Evolutionary conservation across 2,888 invertebrate species (phyloP).

Genomic region (Tetramorium bicarinatum): DNA sequence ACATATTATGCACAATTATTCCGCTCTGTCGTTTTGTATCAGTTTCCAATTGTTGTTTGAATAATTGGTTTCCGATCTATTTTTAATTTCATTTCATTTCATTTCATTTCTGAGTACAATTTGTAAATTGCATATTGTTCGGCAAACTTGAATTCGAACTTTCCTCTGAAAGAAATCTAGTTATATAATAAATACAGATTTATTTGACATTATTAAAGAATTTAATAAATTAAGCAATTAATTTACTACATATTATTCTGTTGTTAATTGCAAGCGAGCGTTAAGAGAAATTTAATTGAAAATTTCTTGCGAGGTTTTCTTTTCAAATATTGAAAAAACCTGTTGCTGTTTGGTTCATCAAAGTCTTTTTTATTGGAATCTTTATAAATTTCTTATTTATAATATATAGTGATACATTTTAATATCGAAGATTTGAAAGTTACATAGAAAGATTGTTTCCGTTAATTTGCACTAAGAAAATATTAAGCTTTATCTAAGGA

Average conservation of each 20-base stretch:
- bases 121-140: neutral
- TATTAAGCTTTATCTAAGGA: neutral
- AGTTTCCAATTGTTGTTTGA: neutral
- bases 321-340: neutral
- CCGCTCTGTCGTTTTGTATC: neutral
- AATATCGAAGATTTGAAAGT: neutral
- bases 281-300: neutral
- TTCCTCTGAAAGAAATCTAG: neutral
- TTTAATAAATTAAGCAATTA: neutral
- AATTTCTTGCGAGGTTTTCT: neutral
- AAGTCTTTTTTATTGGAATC: neutral
- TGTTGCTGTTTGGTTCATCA: neutral
- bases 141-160: neutral
- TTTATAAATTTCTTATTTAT: neutral
- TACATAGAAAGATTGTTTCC: neutral
- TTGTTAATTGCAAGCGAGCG: neutral
- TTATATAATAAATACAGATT: neutral
- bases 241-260: neutral
- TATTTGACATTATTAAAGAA: neutral
- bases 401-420: neutral
- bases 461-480: neutral
- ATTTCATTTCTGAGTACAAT: neutral
- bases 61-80: constrained; percentile 9
- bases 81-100: neutral
- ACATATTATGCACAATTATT: constrained; percentile 13